Percentiles rank a stretch among this genome's conserved stretches.
phyloP scores from a whole-genome alignment of 2,888 invertebrate species.

The Paralinhomoeus sp. region DNA sequence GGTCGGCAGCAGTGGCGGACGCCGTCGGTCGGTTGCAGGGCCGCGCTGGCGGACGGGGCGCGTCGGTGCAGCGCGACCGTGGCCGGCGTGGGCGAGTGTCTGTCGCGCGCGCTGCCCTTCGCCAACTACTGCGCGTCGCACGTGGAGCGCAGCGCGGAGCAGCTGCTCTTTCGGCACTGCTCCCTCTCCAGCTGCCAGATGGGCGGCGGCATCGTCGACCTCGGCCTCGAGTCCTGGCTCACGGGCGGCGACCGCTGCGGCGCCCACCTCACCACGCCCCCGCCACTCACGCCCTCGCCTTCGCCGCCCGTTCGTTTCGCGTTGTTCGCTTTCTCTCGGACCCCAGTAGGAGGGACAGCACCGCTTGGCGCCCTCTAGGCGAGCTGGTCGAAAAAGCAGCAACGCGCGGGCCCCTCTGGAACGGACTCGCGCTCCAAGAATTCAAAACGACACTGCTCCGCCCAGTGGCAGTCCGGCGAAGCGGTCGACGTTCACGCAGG shows the following conservation, averaged over 20 bases:
- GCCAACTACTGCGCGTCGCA: slow-evolving; percentile 13
- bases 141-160: slow-evolving; percentile 11
- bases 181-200: background rate
- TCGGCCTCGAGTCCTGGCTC: background rate
- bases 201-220: slow-evolving; percentile 1
- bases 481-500: background rate
- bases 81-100: background rate
- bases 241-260: slow-evolving; percentile 1
- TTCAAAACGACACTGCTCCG: too few species aligned
- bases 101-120: slow-evolving; percentile 10
- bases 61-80: background rate
- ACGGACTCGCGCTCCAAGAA: too few species aligned
- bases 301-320: background rate
- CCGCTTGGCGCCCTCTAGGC: too few species aligned
- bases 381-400: too few species aligned
- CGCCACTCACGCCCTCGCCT: background rate
- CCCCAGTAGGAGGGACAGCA: too few species aligned
- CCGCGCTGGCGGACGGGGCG: background rate
- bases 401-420: too few species aligned
- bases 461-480: too few species aligned
- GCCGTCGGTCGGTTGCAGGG: too few species aligned
- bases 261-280: background rate
- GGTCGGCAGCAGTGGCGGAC: too few species aligned
- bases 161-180: slow-evolving; percentile 13
- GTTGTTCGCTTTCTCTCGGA: too few species aligned